phyloP scores from a whole-genome alignment of 2,797 vertebrate genomes.

The Oophaga sylvatica region DNA sequence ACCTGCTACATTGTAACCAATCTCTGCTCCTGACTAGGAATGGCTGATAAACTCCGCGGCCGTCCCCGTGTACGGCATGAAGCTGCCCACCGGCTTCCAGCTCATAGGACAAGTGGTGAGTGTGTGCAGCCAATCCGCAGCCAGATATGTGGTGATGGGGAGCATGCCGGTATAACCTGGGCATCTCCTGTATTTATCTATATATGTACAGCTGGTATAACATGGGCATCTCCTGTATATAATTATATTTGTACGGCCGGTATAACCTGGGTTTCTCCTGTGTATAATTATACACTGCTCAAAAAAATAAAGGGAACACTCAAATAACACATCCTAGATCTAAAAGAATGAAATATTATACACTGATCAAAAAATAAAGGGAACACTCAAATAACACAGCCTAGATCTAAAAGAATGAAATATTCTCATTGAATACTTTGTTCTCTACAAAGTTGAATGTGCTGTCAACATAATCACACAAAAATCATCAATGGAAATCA shows the following conservation, averaged over 20 bases:
- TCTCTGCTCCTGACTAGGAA: constrained; percentile 71
- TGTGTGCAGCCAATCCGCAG: neutral
- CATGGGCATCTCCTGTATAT: neutral
- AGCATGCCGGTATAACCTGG: neutral
- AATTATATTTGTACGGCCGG: neutral
- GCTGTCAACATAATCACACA: too few species aligned
- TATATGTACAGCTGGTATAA: neutral
- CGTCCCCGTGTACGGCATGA: constrained; percentile 82
- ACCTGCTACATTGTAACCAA: neutral
- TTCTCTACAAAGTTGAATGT: too few species aligned
- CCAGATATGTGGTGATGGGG: neutral
- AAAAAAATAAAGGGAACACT: too few species aligned
- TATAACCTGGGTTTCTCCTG: neutral
- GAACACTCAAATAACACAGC: too few species aligned
- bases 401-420: too few species aligned
- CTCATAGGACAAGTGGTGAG: constrained; percentile 87
- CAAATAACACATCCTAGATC: too few species aligned
- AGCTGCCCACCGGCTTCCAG: constrained; percentile 84
- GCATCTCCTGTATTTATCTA: neutral
- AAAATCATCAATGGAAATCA: too few species aligned
- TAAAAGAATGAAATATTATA: too few species aligned
- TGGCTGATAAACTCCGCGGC: constrained; percentile 79
- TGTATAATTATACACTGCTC: too few species aligned
- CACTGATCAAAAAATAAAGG: too few species aligned
- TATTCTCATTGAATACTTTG: too few species aligned